These are phyloP conservation scores for Trypoxylus dichotomus DNA, from an alignment of 1,140 invertebrate species.

Conservation along the genomic window DNA sequence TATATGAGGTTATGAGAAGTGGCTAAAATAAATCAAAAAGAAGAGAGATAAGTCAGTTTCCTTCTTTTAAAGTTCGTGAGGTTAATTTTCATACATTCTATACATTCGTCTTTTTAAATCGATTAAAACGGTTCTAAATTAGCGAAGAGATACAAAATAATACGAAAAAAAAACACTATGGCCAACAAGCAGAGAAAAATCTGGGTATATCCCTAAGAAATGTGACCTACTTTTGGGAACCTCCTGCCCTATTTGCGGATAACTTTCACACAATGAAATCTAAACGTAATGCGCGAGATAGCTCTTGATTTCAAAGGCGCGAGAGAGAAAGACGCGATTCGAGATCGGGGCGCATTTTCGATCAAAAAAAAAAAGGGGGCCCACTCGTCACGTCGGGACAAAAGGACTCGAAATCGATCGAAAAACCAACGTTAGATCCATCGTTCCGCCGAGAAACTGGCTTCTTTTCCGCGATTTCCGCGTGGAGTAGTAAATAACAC, in stretches of 20 bases:
- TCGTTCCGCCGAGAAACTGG: too few relatives aligned
- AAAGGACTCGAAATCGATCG: too few relatives aligned
- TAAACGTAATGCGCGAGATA: constrained; percentile 4
- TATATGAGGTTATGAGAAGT: constrained; percentile 7
- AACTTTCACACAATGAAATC: constrained; percentile 26
- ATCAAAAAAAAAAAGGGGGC: too few relatives aligned
- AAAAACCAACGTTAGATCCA: too few relatives aligned
- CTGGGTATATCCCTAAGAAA: constrained; percentile 25
- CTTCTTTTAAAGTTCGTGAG: not conserved
- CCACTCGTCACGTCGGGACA: too few relatives aligned
- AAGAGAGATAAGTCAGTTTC: not conserved
- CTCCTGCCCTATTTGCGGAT: constrained; percentile 32
- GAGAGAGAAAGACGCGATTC: not conserved
- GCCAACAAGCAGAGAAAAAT: constrained; percentile 29
- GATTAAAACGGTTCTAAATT: not conserved
- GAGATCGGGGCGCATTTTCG: not conserved
- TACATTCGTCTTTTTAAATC: not conserved
- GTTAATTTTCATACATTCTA: constrained; percentile 6
- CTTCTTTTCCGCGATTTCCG: too few relatives aligned
- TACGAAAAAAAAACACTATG: constrained; percentile 25
- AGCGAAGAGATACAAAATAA: not conserved
- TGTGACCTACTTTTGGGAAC: constrained; percentile 31
- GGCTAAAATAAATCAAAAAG: not conserved
- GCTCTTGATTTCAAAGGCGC: not conserved
- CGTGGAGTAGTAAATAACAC: too few relatives aligned